A percentile compares a stretch with the other conserved stretches of the same genome.
phyloP scores from a whole-genome alignment of 2,797 vertebrate species.

The Malurus leucopterus region DNA sequence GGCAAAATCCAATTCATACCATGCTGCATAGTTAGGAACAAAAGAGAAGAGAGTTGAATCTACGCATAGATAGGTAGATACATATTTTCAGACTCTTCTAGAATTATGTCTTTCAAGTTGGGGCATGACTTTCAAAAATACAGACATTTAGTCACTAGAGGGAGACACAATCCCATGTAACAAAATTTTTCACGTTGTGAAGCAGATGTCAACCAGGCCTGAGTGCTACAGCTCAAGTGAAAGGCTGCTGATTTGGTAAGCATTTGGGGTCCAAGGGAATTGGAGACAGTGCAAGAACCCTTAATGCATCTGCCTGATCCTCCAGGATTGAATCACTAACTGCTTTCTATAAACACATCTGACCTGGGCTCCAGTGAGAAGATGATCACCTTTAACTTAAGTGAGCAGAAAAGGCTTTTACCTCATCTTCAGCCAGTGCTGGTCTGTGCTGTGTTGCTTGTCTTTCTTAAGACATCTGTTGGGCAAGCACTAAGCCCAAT shows the following conservation, averaged over 20 bases:
- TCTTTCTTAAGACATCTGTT: neutral
- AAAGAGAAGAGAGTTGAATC: neutral
- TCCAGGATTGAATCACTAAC: neutral
- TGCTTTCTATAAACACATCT: neutral
- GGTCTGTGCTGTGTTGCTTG: rapidly evolving
- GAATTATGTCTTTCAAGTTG: neutral
- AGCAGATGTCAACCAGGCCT: neutral
- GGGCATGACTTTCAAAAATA: neutral
- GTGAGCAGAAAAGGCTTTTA: neutral
- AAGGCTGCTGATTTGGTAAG: neutral
- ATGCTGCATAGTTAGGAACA: neutral
- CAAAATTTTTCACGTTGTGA: neutral
- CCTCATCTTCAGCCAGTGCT: neutral
- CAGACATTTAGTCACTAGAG: conserved; percentile 38
- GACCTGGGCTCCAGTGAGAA: neutral
- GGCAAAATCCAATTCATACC: neutral
- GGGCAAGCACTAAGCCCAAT: neutral
- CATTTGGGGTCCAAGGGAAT: neutral
- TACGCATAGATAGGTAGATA: neutral
- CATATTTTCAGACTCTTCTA: neutral
- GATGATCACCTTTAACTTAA: neutral
- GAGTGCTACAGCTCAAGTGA: neutral
- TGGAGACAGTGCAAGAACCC: neutral
- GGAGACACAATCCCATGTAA: conserved; percentile 9
- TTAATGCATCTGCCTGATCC: neutral